Conservation (phyloP, 2,113 vertebrate species). For the Montifringilla adamsi region DNA sequence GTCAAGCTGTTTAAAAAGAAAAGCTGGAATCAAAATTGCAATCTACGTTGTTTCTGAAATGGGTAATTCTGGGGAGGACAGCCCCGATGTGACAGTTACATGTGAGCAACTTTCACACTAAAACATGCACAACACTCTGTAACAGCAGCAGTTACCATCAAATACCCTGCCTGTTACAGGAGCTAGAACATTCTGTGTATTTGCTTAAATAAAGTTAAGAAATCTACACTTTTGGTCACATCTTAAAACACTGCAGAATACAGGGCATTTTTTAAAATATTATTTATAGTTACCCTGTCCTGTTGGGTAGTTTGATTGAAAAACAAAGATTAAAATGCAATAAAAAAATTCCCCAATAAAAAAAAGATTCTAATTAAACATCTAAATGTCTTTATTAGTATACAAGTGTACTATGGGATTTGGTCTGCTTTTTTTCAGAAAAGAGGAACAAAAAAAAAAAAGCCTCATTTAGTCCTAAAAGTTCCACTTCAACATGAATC, state of each 20-base stretch:
- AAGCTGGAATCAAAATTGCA: background rate
- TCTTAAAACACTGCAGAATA: background rate
- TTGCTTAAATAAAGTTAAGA: constrained; percentile 6
- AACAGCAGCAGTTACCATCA: background rate
- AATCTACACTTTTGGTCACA: constrained; percentile 24
- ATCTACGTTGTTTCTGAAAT: background rate
- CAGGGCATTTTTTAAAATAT: background rate
- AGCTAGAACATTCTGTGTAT: background rate
- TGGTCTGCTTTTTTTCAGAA: constrained; percentile 6
- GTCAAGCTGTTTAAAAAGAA: background rate
- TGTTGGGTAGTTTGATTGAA: background rate
- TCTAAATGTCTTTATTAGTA: background rate
- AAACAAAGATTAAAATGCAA: constrained; percentile 6
- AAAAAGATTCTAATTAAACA: background rate
- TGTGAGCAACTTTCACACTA: background rate
- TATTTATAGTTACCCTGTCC: background rate
- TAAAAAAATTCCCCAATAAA: background rate
- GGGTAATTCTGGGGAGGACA: background rate
- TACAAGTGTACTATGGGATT: background rate
- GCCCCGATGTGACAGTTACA: background rate
- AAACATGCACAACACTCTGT: background rate
- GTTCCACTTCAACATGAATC: background rate
- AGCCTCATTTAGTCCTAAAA: background rate
- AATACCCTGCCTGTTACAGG: background rate
- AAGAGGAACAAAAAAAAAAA: background rate